Evolutionary conservation across 2,113 vertebrate genomes (phyloP).

Genomic region (Naja naja): DNA sequence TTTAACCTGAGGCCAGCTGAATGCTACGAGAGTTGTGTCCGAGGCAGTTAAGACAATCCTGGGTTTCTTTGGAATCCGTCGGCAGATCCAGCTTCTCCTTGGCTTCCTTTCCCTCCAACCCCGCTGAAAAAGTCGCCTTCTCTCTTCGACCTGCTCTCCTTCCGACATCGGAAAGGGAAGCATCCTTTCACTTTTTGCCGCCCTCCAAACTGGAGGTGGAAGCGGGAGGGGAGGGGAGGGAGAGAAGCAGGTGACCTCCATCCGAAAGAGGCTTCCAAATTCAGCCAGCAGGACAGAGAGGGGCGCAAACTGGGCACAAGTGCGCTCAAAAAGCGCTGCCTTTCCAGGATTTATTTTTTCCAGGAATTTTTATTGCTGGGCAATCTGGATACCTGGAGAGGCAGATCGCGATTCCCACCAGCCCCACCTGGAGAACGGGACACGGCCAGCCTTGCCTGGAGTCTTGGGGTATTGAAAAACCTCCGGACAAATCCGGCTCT

Average conservation of each 20-base stretch:
- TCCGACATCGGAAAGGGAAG: not conserved
- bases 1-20: not conserved
- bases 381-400: not conserved
- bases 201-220: not conserved
- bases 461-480: not conserved
- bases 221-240: too few relatives aligned
- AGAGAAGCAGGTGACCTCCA: not conserved
- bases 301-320: constrained; percentile 7
- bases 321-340: constrained; percentile 23
- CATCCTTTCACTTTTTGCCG: not conserved
- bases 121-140: not conserved
- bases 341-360: not conserved
- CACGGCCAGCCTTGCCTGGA: not conserved
- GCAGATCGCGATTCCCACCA: not conserved
- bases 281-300: not conserved
- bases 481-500: not conserved
- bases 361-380: not conserved
- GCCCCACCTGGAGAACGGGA: not conserved
- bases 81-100: not conserved
- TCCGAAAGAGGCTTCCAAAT: not conserved
- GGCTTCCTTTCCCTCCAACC: not conserved
- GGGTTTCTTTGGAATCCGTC: not conserved
- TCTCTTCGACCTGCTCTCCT: not conserved
- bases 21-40: not conserved
- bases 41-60: not conserved